Evolutionary conservation across 2,797 vertebrate species (phyloP).

Genomic region (Otolemur crassicaudatus): DNA sequence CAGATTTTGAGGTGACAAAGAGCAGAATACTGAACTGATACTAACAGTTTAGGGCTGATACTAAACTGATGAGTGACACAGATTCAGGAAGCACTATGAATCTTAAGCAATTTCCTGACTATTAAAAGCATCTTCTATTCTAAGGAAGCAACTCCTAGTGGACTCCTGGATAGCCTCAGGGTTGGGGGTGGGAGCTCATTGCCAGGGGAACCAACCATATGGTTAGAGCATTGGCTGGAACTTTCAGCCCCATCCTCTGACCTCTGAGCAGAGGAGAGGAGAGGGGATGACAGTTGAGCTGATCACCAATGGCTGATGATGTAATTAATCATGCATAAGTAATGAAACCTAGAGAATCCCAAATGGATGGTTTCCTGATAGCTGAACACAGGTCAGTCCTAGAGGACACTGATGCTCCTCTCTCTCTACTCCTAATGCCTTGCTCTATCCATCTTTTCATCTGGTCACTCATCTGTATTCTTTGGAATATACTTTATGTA

Average conservation of each 20-base stretch:
- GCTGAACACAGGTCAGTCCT: fast-evolving
- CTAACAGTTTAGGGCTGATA: background rate
- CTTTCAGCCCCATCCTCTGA: background rate
- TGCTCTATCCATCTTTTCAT: background rate
- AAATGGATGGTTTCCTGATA: background rate
- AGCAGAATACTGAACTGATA: too few species aligned
- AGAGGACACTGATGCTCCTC: background rate
- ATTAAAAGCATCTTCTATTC: too few species aligned
- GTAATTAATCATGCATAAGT: background rate
- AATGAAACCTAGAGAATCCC: background rate
- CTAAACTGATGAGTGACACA: background rate
- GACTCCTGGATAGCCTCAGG: background rate
- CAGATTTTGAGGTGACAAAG: background rate
- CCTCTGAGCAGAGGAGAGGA: background rate
- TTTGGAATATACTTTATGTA: background rate
- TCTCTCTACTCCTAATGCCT: fast-evolving
- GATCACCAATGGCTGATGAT: background rate
- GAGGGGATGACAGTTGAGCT: background rate
- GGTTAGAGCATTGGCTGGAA: background rate
- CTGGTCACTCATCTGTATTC: background rate
- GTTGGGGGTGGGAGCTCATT: background rate
- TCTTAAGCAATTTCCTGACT: background rate
- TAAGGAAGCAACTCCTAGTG: background rate
- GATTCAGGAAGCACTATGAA: background rate
- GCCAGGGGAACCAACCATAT: background rate